Conservation (phyloP, 2,888 invertebrate species). For the Caenorhabditis uteleia region DNA sequence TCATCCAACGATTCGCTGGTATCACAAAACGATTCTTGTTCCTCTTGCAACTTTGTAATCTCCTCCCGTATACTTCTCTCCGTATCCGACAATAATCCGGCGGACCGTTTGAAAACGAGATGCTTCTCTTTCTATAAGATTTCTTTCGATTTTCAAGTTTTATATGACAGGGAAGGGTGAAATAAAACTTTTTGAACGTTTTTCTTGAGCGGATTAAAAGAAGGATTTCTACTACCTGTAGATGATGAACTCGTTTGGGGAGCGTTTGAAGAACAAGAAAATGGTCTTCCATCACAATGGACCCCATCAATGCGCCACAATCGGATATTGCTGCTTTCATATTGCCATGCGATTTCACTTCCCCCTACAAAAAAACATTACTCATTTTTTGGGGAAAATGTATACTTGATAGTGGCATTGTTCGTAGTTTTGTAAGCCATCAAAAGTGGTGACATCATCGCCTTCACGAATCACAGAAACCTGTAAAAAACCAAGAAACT, state of each 20-base stretch:
- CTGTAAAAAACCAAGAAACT: constrained; percentile 49
- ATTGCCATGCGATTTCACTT: constrained; percentile 47
- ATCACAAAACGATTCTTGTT: constrained; percentile 64
- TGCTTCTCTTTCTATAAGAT: constrained; percentile 55
- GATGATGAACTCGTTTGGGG: constrained; percentile 54
- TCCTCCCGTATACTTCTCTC: constrained; percentile 51
- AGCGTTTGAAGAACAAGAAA: constrained; percentile 68
- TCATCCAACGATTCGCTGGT: constrained; percentile 63
- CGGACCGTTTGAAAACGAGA: constrained; percentile 63
- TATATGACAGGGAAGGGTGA: constrained; percentile 4
- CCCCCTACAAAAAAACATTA: constrained; percentile 22
- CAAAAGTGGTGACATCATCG: constrained; percentile 36
- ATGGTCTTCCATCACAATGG: constrained; percentile 65
- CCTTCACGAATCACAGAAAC: constrained; percentile 55
- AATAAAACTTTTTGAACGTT: constrained; percentile 4
- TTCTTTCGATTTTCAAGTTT: neutral
- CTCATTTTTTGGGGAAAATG: neutral
- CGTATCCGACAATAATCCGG: constrained; percentile 52
- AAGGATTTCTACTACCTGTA: constrained; percentile 36
- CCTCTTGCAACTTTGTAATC: constrained; percentile 45
- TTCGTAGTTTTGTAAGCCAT: constrained; percentile 44
- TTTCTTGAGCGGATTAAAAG: constrained; percentile 9
- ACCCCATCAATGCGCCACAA: constrained; percentile 63
- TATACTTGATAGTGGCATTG: constrained; percentile 64
- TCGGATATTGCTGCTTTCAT: constrained; percentile 65